Percentiles rank a stretch among this genome's conserved stretches.
These are phyloP conservation scores for Callospermophilus lateralis DNA, from an alignment of 2,113 vertebrate genomes.

Conservation along the genomic window DNA sequence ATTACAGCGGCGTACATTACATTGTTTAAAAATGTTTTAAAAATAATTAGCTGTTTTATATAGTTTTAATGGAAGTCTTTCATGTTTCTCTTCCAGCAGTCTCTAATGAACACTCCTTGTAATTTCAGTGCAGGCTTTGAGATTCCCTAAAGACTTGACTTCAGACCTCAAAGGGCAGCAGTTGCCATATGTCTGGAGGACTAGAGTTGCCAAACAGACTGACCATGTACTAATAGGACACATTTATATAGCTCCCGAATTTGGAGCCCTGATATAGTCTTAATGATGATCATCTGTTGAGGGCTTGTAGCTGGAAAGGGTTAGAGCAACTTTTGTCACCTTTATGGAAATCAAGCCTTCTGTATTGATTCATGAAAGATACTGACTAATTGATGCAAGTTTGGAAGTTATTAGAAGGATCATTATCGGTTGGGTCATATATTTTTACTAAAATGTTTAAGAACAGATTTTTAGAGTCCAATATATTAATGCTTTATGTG, in stretches of 20 bases:
- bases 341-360: conserved; percentile 84
- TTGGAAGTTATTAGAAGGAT: conserved; percentile 69
- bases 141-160: conserved; percentile 91
- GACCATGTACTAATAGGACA: conserved; percentile 89
- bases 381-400: conserved; percentile 24
- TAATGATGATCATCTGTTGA: conserved; percentile 91
- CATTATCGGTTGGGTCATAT: conserved; percentile 33
- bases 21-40: conserved; percentile 86
- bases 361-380: conserved; percentile 80
- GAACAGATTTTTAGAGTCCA: conserved; percentile 19
- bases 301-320: conserved; percentile 85
- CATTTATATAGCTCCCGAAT: conserved; percentile 86
- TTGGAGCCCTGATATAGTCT: conserved; percentile 80
- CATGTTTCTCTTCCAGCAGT: conserved; percentile 88
- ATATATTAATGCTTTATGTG: conserved; percentile 39
- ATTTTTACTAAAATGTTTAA: conserved; percentile 53
- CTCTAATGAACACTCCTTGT: conserved; percentile 90
- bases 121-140: conserved; percentile 88
- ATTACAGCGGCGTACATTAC: conserved; percentile 79
- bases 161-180: conserved; percentile 91
- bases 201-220: conserved; percentile 88
- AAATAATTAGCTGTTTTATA: conserved; percentile 90
- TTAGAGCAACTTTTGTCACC: conserved; percentile 88
- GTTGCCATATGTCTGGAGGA: conserved; percentile 91
- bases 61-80: conserved; percentile 87